A percentile compares a stretch with the other conserved stretches of the same genome.
Conservation (phyloP, 2,888 invertebrate genomes). For the Caradrina clavipalpis region DNA sequence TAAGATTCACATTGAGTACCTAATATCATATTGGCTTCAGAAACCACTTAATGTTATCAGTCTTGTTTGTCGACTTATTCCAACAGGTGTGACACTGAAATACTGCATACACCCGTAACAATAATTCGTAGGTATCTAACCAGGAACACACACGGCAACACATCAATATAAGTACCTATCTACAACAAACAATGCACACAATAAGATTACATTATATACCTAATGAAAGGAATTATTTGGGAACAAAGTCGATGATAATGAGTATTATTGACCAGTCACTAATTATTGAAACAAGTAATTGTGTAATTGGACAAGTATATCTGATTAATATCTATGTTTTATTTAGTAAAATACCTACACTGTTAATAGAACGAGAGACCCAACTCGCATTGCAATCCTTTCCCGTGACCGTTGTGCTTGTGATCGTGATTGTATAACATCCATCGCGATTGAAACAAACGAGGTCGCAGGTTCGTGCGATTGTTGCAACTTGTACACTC, state of each 20-base stretch:
- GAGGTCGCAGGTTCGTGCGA: slow-evolving; percentile 6
- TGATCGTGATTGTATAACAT: slow-evolving; percentile 1
- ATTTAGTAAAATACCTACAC: not conserved
- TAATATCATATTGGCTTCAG: slow-evolving; percentile 19
- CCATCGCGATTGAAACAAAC: not conserved
- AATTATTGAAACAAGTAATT: slow-evolving; percentile 10
- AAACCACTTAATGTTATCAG: slow-evolving; percentile 54
- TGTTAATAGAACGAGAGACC: not conserved
- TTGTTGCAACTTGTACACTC: not conserved
- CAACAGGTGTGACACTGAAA: not conserved
- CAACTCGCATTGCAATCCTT: not conserved
- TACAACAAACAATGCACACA: not conserved
- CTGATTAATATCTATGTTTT: too few relatives aligned
- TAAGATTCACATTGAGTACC: slow-evolving; percentile 39
- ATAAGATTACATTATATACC: not conserved
- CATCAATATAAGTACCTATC: not conserved
- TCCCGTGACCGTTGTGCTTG: not conserved
- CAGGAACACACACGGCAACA: slow-evolving; percentile 22
- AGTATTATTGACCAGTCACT: slow-evolving; percentile 12
- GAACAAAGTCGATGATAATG: not conserved
- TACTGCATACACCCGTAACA: not conserved
- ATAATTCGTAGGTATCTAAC: slow-evolving; percentile 16
- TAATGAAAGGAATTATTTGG: slow-evolving; percentile 5
- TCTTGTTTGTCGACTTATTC: slow-evolving; percentile 41
- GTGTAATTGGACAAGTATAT: not conserved